phyloP scores from a whole-genome alignment of 2,113 vertebrate species.

The Microcebus lehilahytsara region DNA sequence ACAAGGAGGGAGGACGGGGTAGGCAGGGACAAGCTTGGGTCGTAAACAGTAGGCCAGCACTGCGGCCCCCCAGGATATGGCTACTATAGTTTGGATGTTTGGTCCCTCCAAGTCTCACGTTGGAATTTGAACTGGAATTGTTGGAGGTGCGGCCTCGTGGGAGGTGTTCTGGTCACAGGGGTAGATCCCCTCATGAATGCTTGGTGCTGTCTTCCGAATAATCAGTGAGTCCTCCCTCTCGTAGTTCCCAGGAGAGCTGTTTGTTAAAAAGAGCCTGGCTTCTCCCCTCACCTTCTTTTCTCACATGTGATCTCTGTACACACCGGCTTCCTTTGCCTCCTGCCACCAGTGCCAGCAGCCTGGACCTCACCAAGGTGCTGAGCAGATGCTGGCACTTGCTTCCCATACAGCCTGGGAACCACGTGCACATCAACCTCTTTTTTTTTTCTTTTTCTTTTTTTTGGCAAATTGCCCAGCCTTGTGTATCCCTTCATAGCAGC shows the following conservation, averaged over 20 bases:
- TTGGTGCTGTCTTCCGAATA: not conserved
- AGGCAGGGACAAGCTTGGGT: not conserved
- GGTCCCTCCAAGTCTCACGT: not conserved
- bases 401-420: not conserved
- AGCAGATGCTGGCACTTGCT: too few relatives aligned
- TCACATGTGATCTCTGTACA: not conserved
- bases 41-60: not conserved
- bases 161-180: not conserved
- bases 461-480: not conserved
- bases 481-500: not conserved
- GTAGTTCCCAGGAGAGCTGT: not conserved
- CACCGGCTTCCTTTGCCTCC: not conserved
- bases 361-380: not conserved
- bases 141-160: not conserved
- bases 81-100: not conserved
- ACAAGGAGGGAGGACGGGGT: accelerated
- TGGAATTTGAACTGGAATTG: not conserved
- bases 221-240: not conserved
- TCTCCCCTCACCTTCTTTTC: not conserved
- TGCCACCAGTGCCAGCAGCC: not conserved
- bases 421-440: not conserved
- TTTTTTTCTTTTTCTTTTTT: not conserved
- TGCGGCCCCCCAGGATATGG: not conserved
- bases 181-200: not conserved
- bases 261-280: not conserved